Base-by-base conservation (phyloP, 1,140 invertebrate genomes). In the Lordiphosa clarofinis region DNA sequence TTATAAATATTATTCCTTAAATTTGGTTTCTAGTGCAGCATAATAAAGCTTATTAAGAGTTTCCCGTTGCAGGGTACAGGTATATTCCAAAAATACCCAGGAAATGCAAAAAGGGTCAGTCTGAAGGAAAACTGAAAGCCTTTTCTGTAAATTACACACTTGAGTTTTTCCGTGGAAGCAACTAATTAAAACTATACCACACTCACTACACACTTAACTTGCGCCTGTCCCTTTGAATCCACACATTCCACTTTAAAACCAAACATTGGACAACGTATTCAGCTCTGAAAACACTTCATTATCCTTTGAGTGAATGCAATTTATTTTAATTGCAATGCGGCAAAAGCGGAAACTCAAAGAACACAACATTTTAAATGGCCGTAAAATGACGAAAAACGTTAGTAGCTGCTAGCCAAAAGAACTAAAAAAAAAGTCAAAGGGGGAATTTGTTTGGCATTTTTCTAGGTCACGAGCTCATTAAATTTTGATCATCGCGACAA, bases 321-420 rank as follows among this genome's bases (percentile, higher is more conserved):
- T 73, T 60, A 78, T 79, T 78, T 78, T 79, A 78, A 79, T 78
- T 78, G 69, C 68, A 38, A 58, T 38, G 31, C 62, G 61, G 36
- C 35, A 13, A 43, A 38, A 33, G 37, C 24, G 10, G 10, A 43
- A 43, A 48, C 62, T 58, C 58, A 59, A 73, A 61, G 68, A 54
- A 68, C 40, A n/a, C n/a, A 44, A 59, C 44, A 43, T 68, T 76
- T 56, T 8, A 72, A 76, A 62, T 28, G 50, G 39, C 28, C 40
- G 31, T 62, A 56, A 65, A 74, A 75, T 37, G 37, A 44, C 15
- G 52, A 40, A 61, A 66, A 66, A 54, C 28, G 31, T n/a, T n/a
- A n/a, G n/a, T n/a, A n/a, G n/a, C n/a, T n/a, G n/a, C n/a, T n/a
- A n/a, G n/a, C n/a, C n/a, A n/a, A n/a, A n/a, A 33, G 15, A 33